Percentiles rank a stretch among this genome's conserved stretches.
These are phyloP conservation scores for Uromys caudimaculatus DNA, from an alignment of 2,797 vertebrate genomes.

Conservation along the genomic window DNA sequence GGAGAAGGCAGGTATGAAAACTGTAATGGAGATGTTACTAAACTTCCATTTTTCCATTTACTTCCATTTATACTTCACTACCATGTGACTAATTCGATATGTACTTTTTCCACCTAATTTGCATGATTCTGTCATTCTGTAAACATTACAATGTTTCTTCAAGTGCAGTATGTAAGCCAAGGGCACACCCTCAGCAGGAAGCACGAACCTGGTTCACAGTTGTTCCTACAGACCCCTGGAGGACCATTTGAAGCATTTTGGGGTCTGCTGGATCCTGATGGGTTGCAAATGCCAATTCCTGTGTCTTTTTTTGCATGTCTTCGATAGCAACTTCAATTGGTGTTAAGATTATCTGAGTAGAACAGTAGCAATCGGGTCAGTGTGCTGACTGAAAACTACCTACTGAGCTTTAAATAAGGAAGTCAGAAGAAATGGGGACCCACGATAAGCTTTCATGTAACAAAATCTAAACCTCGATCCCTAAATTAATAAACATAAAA, in stretches of 20 bases:
- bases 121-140: neutral
- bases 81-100: neutral
- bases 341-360: constrained; percentile 94
- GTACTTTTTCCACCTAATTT: neutral
- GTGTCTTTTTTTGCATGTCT: constrained; percentile 99
- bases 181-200: neutral
- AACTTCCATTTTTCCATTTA: neutral
- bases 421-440: neutral
- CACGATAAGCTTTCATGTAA: neutral
- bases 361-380: constrained; percentile 43
- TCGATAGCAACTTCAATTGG: constrained; percentile 99
- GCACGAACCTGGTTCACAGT: constrained; percentile 96
- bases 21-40: neutral
- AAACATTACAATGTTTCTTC: constrained; percentile 10
- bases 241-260: constrained; percentile 99
- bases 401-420: constrained; percentile 15
- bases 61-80: neutral
- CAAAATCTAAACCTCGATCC: constrained; percentile 49
- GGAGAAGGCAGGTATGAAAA: neutral
- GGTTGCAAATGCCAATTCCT: constrained; percentile 97
- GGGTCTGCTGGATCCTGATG: constrained; percentile 98
- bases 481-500: constrained; percentile 28
- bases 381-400: neutral
- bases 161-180: neutral
- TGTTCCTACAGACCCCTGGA: constrained; percentile 98